Base-by-base conservation (phyloP, 30 jellyfish, hydroid and myxozoan species). In the Chironex yamaguchii region DNA sequence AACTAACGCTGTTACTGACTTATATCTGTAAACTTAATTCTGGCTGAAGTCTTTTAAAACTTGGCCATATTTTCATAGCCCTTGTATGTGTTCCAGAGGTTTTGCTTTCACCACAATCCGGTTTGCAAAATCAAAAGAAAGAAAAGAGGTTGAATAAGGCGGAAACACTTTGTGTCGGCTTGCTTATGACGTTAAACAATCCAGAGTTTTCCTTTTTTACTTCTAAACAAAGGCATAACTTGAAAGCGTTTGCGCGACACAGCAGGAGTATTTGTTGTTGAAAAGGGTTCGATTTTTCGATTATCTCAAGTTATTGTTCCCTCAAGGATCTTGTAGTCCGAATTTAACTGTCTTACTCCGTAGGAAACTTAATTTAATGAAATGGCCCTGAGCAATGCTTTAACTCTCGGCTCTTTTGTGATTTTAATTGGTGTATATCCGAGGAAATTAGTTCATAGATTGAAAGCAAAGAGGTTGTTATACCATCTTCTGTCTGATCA, bases 331-430 rank as follows among this genome's bases (percentile, higher is more conserved):
- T 42, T 6, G 58, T 9, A 42, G 13, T 42, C 58, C 58, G 58
- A 42, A 42, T 42, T 42, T 86, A 74, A 86, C 96, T 74, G 90
- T 86, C 96, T 86, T 86, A 63, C 89, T 58, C 96, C 76, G 96
- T 86, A 89, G 96, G 96, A 76, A 81, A 74, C 77, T 34, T 77
- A 72, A 86, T 86, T 86, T 65, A 79, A 86, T 75, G 96, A 86
- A 85, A 62, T 86, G 86, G 69, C 65, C 77, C 86, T 36, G 90
- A 88, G 76, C 75, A 85, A 82, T 87, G 73, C 95, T 74, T 50
- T 73, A 49, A 31, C 67, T 89, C 96, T 88, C 96, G 96, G 96
- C 34, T 53, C 96, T 86, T 86, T 86, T 86, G 96, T 86, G 89
- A 73, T 71, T 81, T 86, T 86, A 86, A 86, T 86, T 86, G 96